Base-by-base conservation (phyloP, 2,888 invertebrate genomes). In the Silvanus unidentatus region DNA sequence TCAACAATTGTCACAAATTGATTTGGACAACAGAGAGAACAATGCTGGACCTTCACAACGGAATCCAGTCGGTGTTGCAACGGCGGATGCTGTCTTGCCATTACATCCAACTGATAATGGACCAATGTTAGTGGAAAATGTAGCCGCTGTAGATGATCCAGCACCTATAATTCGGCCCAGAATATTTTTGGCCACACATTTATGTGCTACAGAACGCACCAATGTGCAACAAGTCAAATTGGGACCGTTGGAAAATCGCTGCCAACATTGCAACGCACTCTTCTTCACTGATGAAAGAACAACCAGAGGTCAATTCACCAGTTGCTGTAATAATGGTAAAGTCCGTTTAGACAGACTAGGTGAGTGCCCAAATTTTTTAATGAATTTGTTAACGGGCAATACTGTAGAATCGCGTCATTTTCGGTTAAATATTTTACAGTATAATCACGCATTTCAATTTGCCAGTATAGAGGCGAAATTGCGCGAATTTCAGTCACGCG, bases 361-460 rank as follows among this genome's bases (percentile, higher is more conserved):
- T 11, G 4, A 4, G 4, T n/a, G 5, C n/a, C 32, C 32, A 32
- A 11, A 32, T 5, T 5, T 32, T 8, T 5, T 32, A 9, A 5
- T 4, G 10, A 32, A 32, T 32, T 32, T 32, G n/a, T 32, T 32
- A 8, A 12, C n/a, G 4, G 32, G 32, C 10, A 3, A n/a, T 3
- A 5, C 4, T 32, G 6, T 11, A 12, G 11, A 32, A 11, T 32
- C 32, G 4, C 4, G 10, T 4, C 32, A 32, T 11, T 32, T 32
- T 32, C 5, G 3, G n/a, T 12, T 5, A 12, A 32, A 32, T 11
- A 12, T 32, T 11, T 11, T 32, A 4, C 32, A 12, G 10, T 32
- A 32, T 12, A 32, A 32, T 32, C 12, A 32, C n/a, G 32, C 32
- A 8, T 32, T 32, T 11, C 32, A 32, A 32, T 32, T 32, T 32